Base-by-base conservation (phyloP, 2,888 invertebrate genomes). In the Sycophila texana region DNA sequence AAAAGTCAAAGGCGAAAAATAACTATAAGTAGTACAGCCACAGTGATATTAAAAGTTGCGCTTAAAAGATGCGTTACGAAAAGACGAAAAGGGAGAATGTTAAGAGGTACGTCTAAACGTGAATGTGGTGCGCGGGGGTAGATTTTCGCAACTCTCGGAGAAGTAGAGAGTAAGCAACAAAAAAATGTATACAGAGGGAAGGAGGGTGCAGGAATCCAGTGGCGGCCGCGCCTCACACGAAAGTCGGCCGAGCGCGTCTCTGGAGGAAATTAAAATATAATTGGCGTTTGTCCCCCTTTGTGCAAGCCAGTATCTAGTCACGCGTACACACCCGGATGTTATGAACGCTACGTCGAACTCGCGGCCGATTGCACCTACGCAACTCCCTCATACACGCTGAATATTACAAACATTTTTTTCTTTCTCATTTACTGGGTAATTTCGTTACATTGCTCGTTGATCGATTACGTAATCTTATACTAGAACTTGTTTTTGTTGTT, bases 291-390 rank as follows among this genome's bases (percentile, higher is more conserved):
- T 87, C 87, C 89, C 39, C 88, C 88, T 88, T 88, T 86, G 87
- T 87, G 87, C 86, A 87, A 87, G 88, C 87, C 86, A 87, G 85
- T 88, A 88, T 88, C 89, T 88, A 89, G 89, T 89, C 89, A 88
- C 90, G 89, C 89, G 88, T 88, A 85, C 85, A 84, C 83, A 86
- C 87, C 85, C 86, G 88, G 87, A 88, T 88, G 88, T 89, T 89
- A 89, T 86, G 86, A 84, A 89, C 89, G 89, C 85, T 84, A 89
- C 87, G 89, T 85, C 88, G 87, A 86, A 84, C 86, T 47, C 63
- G 39, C 13, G 20, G 22, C 22, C 22, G 20, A 39, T 39, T 10
- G 13, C 63, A 18, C 39, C 39, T 39, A 39, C 39, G 39, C 39
- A 39, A 39, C 39, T 39, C 39, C 39, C 39, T 39, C 39, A 10